Evolutionary conservation across 2,797 vertebrate species (phyloP), one percentile per base, ranked within the genome.

Genomic region (Enteromius unitaeniatus): DNA sequence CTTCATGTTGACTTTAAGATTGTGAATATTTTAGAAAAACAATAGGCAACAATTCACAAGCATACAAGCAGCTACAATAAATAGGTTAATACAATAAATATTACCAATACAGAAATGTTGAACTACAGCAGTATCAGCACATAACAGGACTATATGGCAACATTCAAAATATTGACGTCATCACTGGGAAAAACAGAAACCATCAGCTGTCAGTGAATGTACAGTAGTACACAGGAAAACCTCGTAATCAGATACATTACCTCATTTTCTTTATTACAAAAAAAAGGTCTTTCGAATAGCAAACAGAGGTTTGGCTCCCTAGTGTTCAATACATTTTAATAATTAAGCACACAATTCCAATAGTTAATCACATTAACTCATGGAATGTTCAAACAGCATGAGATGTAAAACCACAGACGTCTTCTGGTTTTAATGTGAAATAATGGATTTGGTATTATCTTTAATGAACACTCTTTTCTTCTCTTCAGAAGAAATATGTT

Each of bases 251-350:
- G 31, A 77, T 17, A 76, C 31, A 42, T 40, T 1, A 23, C 7
- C 21, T 58, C 1, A 60, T 26, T 9, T 2, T 37, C n/a, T n/a
- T 76, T 10, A 49, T 34, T 19, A 14, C 0, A n/a, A 67, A 55
- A 40, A 73, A 26, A 64, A 37, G 2, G 19, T 4, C 19, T 60
- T 51, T 89, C 85, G 68, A 19, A 15, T 42, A 19, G 8, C 70
- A 68, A 86, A 70, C 51, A 49, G 31, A 68, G 7, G 23, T 40
- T 53, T 23, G 31, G 31, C 47, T 69, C 4, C 49, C 19, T 37
- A 60, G 28, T 70, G 69, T 19, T 86, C 78, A 64, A 79, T 15
- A 1, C 17, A 79, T 28, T 55, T 47, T 55, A 91, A 87, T 88
- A 84, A 88, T 91, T 86, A 79, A 79, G 82, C 72, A 37, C 23